A percentile compares a stretch with the other conserved stretches of the same genome.
Conservation (phyloP, 1,140 invertebrate species). For the Lordiphosa clarofinis region DNA sequence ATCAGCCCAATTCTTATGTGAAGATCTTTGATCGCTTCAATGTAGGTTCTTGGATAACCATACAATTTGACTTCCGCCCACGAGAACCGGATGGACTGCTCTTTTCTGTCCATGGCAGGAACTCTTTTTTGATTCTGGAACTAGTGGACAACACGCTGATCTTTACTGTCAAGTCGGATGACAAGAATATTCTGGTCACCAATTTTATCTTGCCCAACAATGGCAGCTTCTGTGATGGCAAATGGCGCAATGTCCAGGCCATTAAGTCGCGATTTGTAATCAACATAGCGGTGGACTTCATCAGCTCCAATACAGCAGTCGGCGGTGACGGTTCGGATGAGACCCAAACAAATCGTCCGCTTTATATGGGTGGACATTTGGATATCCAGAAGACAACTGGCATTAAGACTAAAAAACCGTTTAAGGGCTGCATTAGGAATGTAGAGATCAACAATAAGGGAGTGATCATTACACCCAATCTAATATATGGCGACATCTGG, state of each 20-base stretch:
- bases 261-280: conserved; percentile 75
- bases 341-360: conserved; percentile 90
- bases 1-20: conserved; percentile 80
- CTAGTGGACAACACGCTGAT: conserved; percentile 91
- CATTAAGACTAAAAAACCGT: conserved; percentile 84
- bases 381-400: conserved; percentile 81
- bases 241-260: conserved; percentile 88
- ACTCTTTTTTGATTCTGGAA: conserved; percentile 92
- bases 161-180: conserved; percentile 92
- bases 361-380: conserved; percentile 94
- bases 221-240: conserved; percentile 92
- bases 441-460: conserved; percentile 84
- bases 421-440: conserved; percentile 90
- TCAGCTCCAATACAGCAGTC: conserved; percentile 79
- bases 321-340: conserved; percentile 84
- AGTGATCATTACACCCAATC: conserved; percentile 82
- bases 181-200: conserved; percentile 86
- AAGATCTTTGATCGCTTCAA: conserved; percentile 85
- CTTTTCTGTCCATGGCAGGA: conserved; percentile 88
- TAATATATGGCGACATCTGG: conserved; percentile 85
- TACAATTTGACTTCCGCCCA: conserved; percentile 93
- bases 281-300: conserved; percentile 61
- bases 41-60: conserved; percentile 88
- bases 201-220: conserved; percentile 86
- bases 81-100: conserved; percentile 91